A percentile compares a stretch with the other conserved stretches of the same genome.
Evolutionary conservation across 2,888 invertebrate species (phyloP).

Genomic region (Lottia scabra): DNA sequence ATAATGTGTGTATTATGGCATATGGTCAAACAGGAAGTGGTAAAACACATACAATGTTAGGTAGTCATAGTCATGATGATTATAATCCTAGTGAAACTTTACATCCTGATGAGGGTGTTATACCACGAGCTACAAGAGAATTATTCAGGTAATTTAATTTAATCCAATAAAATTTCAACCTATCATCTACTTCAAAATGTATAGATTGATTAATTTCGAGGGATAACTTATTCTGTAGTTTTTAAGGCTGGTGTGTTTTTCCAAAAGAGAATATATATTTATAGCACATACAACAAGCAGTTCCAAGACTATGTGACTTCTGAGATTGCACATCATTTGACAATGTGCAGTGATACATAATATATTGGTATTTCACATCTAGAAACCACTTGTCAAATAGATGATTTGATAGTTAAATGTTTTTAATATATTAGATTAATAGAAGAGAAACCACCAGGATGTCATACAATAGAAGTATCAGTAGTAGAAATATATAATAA

Average conservation of each 20-base stretch:
- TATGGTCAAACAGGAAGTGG: slow-evolving; percentile 65
- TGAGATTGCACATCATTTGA: no score
- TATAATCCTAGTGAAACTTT: slow-evolving; percentile 53
- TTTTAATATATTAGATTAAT: slow-evolving; percentile 46
- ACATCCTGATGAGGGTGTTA: slow-evolving; percentile 62
- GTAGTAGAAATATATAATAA: slow-evolving; percentile 65
- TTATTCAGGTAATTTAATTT: slow-evolving; percentile 51
- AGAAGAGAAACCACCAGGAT: slow-evolving; percentile 50
- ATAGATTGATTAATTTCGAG: no score
- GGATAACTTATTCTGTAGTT: no score
- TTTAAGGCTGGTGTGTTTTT: no score
- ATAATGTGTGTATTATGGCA: slow-evolving; percentile 65
- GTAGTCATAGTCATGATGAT: slow-evolving; percentile 59
- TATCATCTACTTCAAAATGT: no score
- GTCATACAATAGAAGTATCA: slow-evolving; percentile 57
- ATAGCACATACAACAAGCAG: no score
- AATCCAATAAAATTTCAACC: no score
- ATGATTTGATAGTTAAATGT: background rate
- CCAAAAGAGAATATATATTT: no score
- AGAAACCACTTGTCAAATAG: no score
- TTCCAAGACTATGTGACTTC: no score
- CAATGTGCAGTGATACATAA: no score
- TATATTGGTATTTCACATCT: no score
- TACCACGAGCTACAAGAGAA: slow-evolving; percentile 60
- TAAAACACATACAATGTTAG: slow-evolving; percentile 64